Conservation (phyloP, 37 sponge, comb jelly and placozoan species). For the Tethya wilhelma region DNA sequence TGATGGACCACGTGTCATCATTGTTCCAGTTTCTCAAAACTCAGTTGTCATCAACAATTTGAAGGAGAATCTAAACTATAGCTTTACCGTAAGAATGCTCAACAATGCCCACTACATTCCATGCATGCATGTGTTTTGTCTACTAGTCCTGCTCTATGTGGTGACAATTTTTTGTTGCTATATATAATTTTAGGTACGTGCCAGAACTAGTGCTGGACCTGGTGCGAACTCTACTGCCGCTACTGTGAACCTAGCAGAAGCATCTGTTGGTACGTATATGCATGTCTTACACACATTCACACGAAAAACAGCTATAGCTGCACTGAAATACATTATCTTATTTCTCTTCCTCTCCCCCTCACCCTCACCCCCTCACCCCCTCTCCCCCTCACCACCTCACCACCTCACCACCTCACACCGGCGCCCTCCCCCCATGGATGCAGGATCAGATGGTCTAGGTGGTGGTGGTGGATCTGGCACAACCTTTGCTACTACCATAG, state of each 20-base stretch:
- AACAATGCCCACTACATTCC: neutral
- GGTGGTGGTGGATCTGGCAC: neutral
- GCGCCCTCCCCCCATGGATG: too few species aligned
- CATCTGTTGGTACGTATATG: too few species aligned
- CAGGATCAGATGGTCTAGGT: too few species aligned
- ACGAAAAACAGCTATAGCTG: too few species aligned
- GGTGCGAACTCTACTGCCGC: constrained; percentile 13
- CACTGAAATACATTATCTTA: too few species aligned
- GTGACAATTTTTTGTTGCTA: too few species aligned
- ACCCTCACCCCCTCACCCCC: too few species aligned
- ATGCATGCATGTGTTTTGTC: neutral
- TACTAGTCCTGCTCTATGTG: too few species aligned
- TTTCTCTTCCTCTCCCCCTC: too few species aligned
- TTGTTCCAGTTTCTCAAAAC: neutral
- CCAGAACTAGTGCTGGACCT: constrained; percentile 17
- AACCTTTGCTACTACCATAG: neutral
- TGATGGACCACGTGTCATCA: neutral
- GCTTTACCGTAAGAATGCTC: constrained; percentile 14
- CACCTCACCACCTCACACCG: too few species aligned
- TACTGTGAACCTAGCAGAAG: neutral
- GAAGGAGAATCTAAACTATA: constrained; percentile 5
- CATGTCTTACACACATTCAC: too few species aligned
- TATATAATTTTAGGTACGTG: constrained; percentile 9
- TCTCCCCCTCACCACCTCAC: too few species aligned
- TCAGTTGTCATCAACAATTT: neutral